Base-by-base conservation (phyloP, 2,888 invertebrate genomes). In the Drosophila paracracens region DNA sequence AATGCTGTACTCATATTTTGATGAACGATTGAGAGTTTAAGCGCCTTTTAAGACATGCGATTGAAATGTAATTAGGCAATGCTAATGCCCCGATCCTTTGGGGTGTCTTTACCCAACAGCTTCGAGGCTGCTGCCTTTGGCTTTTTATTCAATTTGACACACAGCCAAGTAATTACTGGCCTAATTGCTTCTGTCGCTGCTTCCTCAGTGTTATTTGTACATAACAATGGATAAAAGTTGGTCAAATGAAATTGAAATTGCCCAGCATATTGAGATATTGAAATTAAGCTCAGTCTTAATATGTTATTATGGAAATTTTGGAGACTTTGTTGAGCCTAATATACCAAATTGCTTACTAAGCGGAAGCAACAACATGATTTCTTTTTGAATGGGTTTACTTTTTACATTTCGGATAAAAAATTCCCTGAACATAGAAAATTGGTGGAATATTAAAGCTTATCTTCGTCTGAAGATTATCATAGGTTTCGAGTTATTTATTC, bases 61-160 rank as follows among this genome's bases (percentile, higher is more conserved):
- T 91, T 87, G 91, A 83, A 89, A 91, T 88, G 89, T 88, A 89
- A 89, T 89, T 89, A 91, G 89, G 82, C 80, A 74, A 82, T 81
- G 82, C 81, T 89, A 89, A 89, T 89, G 89, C 77, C 57, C 29
- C 59, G 73, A 59, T 77, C 61, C 78, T 51, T 60, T 52, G 65
- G 72, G 57, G 36, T 68, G 33, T 74, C 54, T 46, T 59, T 50
- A 48, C 27, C 57, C 29, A 38, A 31, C 58, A 72, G 43, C 50
- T 11, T 36, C 46, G 36, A 31, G 29, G 52, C 43, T 21, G 46
- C 52, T 58, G 63, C 36, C 27, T 29, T 36, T 1, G 35, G 73
- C 58, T 75, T 61, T 75, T 79, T 57, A 79, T 70, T 66, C 52
- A 79, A 77, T 77, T 77, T 77, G 62, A 63, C 65, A 75, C 70